Evolutionary conservation across 1,140 invertebrate genomes (phyloP), one percentile per base, ranked within the genome.

Genomic region (Mycetomoellerius zeteki): DNA sequence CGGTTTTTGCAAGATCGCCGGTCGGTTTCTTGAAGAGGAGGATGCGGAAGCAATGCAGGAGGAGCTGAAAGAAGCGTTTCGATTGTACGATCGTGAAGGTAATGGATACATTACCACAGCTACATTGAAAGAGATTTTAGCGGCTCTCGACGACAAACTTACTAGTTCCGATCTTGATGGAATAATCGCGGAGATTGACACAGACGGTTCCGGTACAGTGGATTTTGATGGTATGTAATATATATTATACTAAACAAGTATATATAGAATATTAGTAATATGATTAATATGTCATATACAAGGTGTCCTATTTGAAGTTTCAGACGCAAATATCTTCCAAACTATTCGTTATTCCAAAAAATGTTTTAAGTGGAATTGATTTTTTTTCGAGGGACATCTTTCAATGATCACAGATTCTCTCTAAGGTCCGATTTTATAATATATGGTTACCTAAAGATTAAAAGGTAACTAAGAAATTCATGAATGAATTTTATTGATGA

Each of bases 51-150:
- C 98, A 67, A 99, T 99, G 96, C 98, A 98, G 94, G 98, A 99
- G 93, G 98, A 99, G 96, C 96, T 99, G 64, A 98, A 98, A 92
- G 98, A 99, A 96, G 98, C 98, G 71, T 99, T 99, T 96, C 97
- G 98, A 94, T 96, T 97, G 87, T 97, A 97, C 93, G 97, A 97
- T 93, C 96, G 97, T 91, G 96, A 97, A 96, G 98, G 98, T 37
- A 99, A 99, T 93, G 98, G 98, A 92, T 99, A 99, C 95, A 99
- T 99, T 93, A 99, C 98, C 76, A 99, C 98, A 16, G 97, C 97
- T 0, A 98, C 98, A 5, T 96, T 99, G 19, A 97, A 98, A 92
- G 98, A 99, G 95, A 99, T 99, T 94, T 96, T 99, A 24, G 97
- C 97, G 37, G 98, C 98, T 6, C 96, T 99, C 27, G 98, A 99